A percentile compares a stretch with the other conserved stretches of the same genome.
Conservation (phyloP, 2,113 vertebrate genomes). For the Oncorhynchus masou region DNA sequence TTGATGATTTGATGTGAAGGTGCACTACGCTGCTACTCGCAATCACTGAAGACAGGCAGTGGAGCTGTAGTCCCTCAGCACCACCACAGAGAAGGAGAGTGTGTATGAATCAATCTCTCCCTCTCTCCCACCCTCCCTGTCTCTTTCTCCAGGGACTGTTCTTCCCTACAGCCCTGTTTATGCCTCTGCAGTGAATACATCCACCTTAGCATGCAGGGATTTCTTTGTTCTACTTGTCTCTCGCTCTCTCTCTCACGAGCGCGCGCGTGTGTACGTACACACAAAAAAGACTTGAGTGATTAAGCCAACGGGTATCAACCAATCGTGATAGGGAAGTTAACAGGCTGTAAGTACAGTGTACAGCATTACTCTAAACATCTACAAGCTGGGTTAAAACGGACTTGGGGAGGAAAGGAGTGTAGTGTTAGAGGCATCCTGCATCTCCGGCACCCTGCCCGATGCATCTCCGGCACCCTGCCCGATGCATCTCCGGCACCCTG, state of each 20-base stretch:
- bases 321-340: neutral
- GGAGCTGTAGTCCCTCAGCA: slow-evolving; percentile 33
- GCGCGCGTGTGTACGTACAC: too few relatives aligned
- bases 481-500: too few relatives aligned
- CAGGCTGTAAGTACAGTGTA: neutral
- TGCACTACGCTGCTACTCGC: slow-evolving; percentile 9
- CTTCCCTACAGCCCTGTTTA: slow-evolving; percentile 34
- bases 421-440: too few relatives aligned
- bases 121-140: slow-evolving; percentile 1
- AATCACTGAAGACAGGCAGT: slow-evolving; percentile 57
- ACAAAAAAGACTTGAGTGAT: neutral
- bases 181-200: slow-evolving; percentile 46
- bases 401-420: neutral
- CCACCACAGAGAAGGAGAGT: slow-evolving; percentile 6
- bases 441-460: too few relatives aligned
- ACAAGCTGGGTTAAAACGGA: neutral
- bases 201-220: slow-evolving; percentile 41
- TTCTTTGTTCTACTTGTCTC: slow-evolving; percentile 41
- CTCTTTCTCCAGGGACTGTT: neutral
- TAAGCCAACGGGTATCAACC: neutral
- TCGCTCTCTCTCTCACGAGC: slow-evolving; percentile 4
- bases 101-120: slow-evolving; percentile 30
- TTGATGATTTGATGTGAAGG: too few relatives aligned
- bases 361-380: neutral
- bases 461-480: too few relatives aligned